phyloP scores from a whole-genome alignment of 2,113 vertebrate species.

The Callithrix jacchus region DNA sequence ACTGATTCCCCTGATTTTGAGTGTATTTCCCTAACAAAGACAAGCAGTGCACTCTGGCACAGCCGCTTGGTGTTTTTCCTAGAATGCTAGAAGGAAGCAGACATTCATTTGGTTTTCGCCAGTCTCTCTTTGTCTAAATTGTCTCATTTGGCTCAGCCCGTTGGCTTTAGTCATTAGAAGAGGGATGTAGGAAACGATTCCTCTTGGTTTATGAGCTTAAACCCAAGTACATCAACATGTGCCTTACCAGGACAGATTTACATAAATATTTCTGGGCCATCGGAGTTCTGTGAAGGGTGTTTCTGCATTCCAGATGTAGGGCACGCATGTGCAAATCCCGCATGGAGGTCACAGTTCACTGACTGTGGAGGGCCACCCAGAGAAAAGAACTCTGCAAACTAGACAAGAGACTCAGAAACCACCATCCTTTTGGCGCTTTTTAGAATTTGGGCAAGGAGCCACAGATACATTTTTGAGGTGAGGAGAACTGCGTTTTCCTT shows the following conservation, averaged over 20 bases:
- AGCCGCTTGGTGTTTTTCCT: slow-evolving; percentile 55
- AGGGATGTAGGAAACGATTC: background rate
- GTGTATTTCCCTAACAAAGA: slow-evolving; percentile 62
- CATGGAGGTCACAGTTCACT: background rate
- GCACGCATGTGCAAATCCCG: background rate
- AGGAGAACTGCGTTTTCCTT: slow-evolving; percentile 30
- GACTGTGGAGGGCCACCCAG: slow-evolving; percentile 26
- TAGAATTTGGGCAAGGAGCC: slow-evolving; percentile 41
- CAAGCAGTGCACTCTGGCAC: slow-evolving; percentile 34
- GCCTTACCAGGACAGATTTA: slow-evolving; percentile 54
- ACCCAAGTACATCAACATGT: slow-evolving; percentile 16
- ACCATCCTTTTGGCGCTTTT: background rate
- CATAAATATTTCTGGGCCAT: slow-evolving; percentile 43
- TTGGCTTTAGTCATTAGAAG: slow-evolving; percentile 47
- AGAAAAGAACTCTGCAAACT: slow-evolving; percentile 16
- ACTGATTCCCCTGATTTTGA: background rate
- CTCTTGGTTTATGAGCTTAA: slow-evolving; percentile 63
- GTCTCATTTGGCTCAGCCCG: slow-evolving; percentile 53
- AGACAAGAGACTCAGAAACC: slow-evolving; percentile 11
- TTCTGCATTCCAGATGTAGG: slow-evolving; percentile 44
- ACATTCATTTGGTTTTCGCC: slow-evolving; percentile 31
- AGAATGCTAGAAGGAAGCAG: slow-evolving; percentile 43
- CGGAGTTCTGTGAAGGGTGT: slow-evolving; percentile 13
- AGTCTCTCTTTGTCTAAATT: slow-evolving; percentile 64
- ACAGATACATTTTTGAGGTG: slow-evolving; percentile 33